Evolutionary conservation across 2,888 invertebrate species (phyloP).

Genomic region (Gymnoscelis rufifasciata): DNA sequence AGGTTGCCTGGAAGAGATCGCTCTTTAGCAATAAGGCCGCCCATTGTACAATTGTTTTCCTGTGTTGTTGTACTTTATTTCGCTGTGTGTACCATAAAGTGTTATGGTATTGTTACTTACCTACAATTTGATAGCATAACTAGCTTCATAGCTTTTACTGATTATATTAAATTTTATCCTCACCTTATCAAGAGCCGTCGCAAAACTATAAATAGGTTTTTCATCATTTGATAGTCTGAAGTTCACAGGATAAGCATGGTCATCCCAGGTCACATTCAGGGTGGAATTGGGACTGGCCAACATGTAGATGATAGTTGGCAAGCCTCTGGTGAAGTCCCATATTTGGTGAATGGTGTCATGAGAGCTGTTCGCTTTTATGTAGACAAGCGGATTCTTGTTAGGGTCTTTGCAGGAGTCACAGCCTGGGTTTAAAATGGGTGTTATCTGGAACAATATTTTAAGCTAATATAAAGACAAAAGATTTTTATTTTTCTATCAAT

Average conservation of each 20-base stretch:
- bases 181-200: constrained; percentile 81
- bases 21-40: too few species aligned
- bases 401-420: constrained; percentile 46
- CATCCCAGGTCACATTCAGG: constrained; percentile 67
- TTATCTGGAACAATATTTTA: constrained; percentile 46
- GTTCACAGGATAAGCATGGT: constrained; percentile 32
- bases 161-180: not conserved
- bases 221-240: constrained; percentile 57
- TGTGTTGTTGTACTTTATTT: too few species aligned
- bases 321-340: constrained; percentile 81
- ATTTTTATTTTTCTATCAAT: too few species aligned
- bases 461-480: too few species aligned
- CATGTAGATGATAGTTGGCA: constrained; percentile 79
- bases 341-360: constrained; percentile 82
- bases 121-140: too few species aligned
- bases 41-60: too few species aligned
- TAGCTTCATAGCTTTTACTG: too few species aligned
- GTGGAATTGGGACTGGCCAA: constrained; percentile 66
- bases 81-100: too few species aligned
- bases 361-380: constrained; percentile 76
- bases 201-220: constrained; percentile 77
- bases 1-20: too few species aligned
- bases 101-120: too few species aligned
- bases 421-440: constrained; percentile 54
- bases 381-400: constrained; percentile 60